These are phyloP conservation scores for Chalcis sispes DNA, from an alignment of 2,888 invertebrate genomes.

Conservation along the genomic window DNA sequence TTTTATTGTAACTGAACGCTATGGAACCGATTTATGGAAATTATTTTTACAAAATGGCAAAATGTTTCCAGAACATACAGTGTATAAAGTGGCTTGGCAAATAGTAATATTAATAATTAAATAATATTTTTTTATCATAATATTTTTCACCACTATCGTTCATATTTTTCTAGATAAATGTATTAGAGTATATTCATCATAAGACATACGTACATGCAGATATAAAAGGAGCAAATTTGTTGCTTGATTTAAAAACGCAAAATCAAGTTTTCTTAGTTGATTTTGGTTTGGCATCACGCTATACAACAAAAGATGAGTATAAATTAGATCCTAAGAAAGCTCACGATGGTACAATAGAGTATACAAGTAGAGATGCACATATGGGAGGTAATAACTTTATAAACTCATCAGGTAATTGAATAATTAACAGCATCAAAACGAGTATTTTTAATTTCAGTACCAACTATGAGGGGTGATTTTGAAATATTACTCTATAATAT, in stretches of 20 bases:
- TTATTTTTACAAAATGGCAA: slow-evolving; percentile 83
- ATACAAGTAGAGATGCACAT: slow-evolving; percentile 97
- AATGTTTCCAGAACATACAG: slow-evolving; percentile 84
- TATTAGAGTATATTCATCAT: slow-evolving; percentile 93
- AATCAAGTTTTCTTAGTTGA: slow-evolving; percentile 92
- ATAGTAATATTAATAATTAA: slow-evolving; percentile 80
- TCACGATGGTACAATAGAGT: slow-evolving; percentile 98
- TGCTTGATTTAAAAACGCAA: slow-evolving; percentile 83
- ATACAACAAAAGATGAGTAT: slow-evolving; percentile 84
- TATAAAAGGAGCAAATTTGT: slow-evolving; percentile 95
- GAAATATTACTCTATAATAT: slow-evolving; percentile 96
- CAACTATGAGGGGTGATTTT: slow-evolving; percentile 93
- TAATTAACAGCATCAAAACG: slow-evolving; percentile 2
- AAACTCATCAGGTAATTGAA: slow-evolving; percentile 8
- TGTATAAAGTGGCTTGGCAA: slow-evolving; percentile 89
- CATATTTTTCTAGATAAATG: slow-evolving; percentile 85
- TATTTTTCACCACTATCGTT: slow-evolving; percentile 24
- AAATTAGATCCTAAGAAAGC: slow-evolving; percentile 93
- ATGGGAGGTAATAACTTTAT: slow-evolving; percentile 79
- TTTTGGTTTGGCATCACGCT: slow-evolving; percentile 92
- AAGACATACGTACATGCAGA: slow-evolving; percentile 96
- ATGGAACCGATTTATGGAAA: slow-evolving; percentile 90
- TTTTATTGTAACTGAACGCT: slow-evolving; percentile 93
- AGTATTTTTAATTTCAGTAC: slow-evolving; percentile 74
- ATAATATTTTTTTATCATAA: slow-evolving; percentile 21